These are phyloP conservation scores for Hippolais icterina DNA, from an alignment of 2,113 vertebrate genomes.

Conservation along the genomic window DNA sequence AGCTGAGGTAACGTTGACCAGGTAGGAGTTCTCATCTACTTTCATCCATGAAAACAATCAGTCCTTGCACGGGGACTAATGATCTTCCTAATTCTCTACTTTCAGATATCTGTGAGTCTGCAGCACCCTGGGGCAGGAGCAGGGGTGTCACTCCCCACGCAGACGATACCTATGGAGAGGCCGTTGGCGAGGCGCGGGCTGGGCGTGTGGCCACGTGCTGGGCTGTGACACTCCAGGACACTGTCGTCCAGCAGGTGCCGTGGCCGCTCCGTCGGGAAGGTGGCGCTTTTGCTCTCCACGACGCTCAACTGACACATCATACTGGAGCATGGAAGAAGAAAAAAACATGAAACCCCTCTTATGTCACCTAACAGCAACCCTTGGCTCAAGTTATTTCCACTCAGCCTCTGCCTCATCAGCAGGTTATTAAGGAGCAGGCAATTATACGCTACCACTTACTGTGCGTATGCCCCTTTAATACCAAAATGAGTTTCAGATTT, in stretches of 20 bases:
- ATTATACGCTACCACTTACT: background rate
- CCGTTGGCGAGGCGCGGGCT: slow-evolving; percentile 82
- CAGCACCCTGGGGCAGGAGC: background rate
- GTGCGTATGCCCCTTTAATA: background rate
- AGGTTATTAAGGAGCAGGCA: background rate
- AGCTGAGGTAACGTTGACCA: background rate
- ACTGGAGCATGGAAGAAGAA: slow-evolving; percentile 69
- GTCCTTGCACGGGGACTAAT: background rate
- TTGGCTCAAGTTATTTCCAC: background rate
- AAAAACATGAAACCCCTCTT: slow-evolving; percentile 19
- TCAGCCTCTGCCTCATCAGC: background rate
- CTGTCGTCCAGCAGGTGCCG: slow-evolving; percentile 97
- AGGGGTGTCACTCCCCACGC: background rate
- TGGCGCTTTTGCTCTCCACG: slow-evolving; percentile 91
- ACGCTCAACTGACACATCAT: slow-evolving; percentile 94
- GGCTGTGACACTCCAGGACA: slow-evolving; percentile 91
- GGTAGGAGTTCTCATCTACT: background rate
- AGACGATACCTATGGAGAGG: slow-evolving; percentile 80
- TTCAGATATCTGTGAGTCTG: background rate
- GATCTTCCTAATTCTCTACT: background rate
- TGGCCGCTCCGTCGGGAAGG: slow-evolving; percentile 88
- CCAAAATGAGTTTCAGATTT: background rate
- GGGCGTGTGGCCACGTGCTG: slow-evolving; percentile 72
- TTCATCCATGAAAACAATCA: background rate
- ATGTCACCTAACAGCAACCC: background rate